Evolutionary conservation across 2,888 invertebrate species (phyloP).

Genomic region (Archips crataeganus): DNA sequence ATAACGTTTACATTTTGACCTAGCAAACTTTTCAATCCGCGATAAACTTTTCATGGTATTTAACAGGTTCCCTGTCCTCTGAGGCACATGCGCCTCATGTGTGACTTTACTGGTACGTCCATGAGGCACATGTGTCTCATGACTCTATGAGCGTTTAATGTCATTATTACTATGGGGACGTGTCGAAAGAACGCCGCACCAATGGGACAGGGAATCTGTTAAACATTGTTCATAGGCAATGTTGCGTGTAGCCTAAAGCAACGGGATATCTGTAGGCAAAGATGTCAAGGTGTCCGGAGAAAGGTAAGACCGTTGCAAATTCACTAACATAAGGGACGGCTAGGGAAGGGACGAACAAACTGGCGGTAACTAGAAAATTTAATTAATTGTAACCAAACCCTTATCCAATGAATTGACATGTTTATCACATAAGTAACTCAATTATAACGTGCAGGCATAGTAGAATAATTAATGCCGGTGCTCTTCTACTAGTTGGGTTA

Average conservation of each 20-base stretch:
- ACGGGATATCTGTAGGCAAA: neutral
- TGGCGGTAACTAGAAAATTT: constrained; percentile 30
- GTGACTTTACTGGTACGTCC: too few species aligned
- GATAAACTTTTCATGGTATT: neutral
- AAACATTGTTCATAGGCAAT: neutral
- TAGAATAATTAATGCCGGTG: constrained; percentile 15
- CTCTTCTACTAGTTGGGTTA: neutral
- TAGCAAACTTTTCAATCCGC: neutral
- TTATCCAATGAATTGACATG: constrained; percentile 40
- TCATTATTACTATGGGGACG: too few species aligned
- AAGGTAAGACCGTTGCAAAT: constrained; percentile 14
- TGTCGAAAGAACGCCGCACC: too few species aligned
- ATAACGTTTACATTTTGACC: neutral
- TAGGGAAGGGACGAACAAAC: constrained; percentile 14
- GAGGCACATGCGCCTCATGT: too few species aligned
- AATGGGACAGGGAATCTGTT: too few species aligned
- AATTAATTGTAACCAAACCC: constrained; percentile 37
- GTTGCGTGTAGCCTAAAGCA: neutral
- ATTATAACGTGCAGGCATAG: constrained; percentile 16
- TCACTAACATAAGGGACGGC: constrained; percentile 7
- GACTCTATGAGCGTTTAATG: too few species aligned
- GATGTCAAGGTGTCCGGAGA: constrained; percentile 1
- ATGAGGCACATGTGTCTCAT: too few species aligned
- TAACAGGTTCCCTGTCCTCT: too few species aligned
- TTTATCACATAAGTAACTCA: constrained; percentile 34